Base-by-base conservation (phyloP, 2,797 vertebrate genomes). In the Molossus molossus region DNA sequence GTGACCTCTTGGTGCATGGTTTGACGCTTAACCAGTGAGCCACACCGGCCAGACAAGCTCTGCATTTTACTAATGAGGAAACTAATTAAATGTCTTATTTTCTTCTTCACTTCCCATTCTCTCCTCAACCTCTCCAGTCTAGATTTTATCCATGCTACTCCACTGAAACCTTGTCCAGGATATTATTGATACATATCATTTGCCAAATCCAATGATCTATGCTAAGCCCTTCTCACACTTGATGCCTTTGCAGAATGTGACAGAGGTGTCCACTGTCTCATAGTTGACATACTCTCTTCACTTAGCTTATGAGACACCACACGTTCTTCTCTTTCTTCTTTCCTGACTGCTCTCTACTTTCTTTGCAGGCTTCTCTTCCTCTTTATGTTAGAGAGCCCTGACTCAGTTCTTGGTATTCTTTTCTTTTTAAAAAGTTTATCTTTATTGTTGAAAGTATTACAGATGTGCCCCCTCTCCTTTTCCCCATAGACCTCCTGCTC, bases 51-150 rank as follows among this genome's bases (percentile, higher is more conserved):
- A 33, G 33, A 33, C 7, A 85, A 60, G 18, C 40, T 73, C 13
- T 86, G 58, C 9, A 58, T 79, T 96, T 91, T 81, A 62, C 73
- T 92, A 77, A 67, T 75, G 57, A 72, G 67, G 12, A 89, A 73
- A 91, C 6, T 48, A n/a, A 37, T 73, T 83, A 50, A 77, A 21
- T 40, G 9, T 53, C 18, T 80, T 88, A 20, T 29, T 79, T 86
- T 83, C 21, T 40, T 80, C 23, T 64, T 90, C 33, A 33, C 23
- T 55, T 94, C 9, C 73, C 2, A 53, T 40, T 96, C 62, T 86
- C 23, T 70, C 64, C 8, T 67, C 57, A 58, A 4, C 4, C 37
- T 87, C 50, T 89, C 33, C 7, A 37, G 21, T 50, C 29, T 83
- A 18, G 29, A 18, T 70, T 65, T 87, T 92, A 29, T n/a, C 9